Evolutionary conservation across 37 sponge, comb jelly and placozoan genomes (phyloP), one percentile per base, ranked within the genome.

Genomic region (Mnemiopsis leidyi): DNA sequence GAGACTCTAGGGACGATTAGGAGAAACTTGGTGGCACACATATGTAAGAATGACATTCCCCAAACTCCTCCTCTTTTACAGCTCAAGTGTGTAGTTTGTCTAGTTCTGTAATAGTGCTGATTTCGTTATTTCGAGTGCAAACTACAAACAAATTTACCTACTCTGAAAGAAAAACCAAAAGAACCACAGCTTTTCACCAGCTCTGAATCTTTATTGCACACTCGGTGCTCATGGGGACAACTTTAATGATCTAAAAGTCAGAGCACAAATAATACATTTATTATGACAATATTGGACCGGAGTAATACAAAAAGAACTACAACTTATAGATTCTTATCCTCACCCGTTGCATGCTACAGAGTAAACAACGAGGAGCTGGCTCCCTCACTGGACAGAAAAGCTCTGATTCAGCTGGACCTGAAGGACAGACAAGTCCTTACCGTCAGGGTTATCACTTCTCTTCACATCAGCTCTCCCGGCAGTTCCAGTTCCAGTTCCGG

Each of bases 371-470:
- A 85, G 30, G 90, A 85, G 5, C 40, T 85, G 25, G 38, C 90
- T 3, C 61, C 90, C 2, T 85, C 90, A 21, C 29, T 85, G 24
- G 90, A 85, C 48, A 28, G 61, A 13, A 85, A 85, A 25, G 61
- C 90, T n/a, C 90, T 85, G 90, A 33, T 85, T 0, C 40, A 85
- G 29, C 90, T 85, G 9, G 61, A 85, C n/a, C 32, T 85, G 16
- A 85, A 85, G 48, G 90, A 85, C 30, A 85, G 90, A 40, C 40
- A 40, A 85, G 90, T 85, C 0, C 32, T 85, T 0, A 85, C 90
- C 0, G 90, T 85, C 24, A 1, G 90, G 9, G 90, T 85, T 0
- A 20, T 85, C 24, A 71, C 29, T 5, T 82, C 82, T 9, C 90
- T 32, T 0, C 48, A 33, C 40, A 35, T 40, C 29, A 26, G 7